These are phyloP conservation scores for Sitobion miscanthi DNA, from an alignment of 1,140 invertebrate genomes.

Conservation along the genomic window DNA sequence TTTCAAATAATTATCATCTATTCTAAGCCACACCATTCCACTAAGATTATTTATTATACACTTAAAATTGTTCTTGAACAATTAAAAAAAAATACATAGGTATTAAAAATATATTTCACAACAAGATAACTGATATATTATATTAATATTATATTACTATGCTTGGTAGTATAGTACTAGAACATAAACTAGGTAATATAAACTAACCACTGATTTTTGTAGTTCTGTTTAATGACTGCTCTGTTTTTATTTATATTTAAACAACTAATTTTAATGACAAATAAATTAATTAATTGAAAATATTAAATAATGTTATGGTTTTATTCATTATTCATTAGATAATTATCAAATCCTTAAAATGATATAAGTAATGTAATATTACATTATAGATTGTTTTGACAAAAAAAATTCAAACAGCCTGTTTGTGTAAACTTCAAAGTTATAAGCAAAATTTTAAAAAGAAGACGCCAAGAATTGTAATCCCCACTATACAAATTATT, in stretches of 20 bases:
- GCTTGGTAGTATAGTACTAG: too few relatives aligned
- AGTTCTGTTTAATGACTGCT: not conserved
- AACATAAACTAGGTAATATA: not conserved
- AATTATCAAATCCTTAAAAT: not conserved
- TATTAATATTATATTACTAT: not conserved
- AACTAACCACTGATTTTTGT: not conserved
- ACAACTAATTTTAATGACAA: not conserved
- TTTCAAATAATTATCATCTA: not conserved
- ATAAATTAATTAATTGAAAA: not conserved
- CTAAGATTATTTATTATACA: not conserved
- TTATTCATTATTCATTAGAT: not conserved
- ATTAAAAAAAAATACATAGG: not conserved
- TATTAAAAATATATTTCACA: not conserved
- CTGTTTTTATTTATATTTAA: not conserved
- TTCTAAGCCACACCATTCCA: not conserved
- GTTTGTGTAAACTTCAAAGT: slow-evolving; percentile 35
- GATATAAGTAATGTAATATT: not conserved
- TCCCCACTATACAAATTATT: not conserved
- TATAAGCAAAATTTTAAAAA: slow-evolving; percentile 5
- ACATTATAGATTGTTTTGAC: not conserved
- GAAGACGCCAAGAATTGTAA: slow-evolving; percentile 29
- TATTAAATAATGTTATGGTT: not conserved
- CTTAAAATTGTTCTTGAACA: not conserved
- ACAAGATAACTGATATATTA: not conserved
- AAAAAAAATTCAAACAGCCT: not conserved